Conservation (phyloP, 2,888 invertebrate species). For the Disparrhopalites patrizii region DNA sequence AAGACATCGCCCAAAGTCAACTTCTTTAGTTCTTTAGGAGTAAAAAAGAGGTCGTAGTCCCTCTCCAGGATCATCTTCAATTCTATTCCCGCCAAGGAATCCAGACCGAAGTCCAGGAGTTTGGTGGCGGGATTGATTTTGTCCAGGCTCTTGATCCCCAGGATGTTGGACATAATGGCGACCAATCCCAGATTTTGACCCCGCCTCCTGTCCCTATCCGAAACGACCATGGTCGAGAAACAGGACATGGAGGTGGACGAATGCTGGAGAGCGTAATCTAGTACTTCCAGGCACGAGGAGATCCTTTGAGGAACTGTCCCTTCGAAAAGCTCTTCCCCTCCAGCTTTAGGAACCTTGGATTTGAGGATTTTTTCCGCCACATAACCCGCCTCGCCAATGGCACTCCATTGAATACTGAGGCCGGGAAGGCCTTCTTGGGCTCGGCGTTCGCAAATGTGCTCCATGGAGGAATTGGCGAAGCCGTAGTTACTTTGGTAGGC, state of each 20-base stretch:
- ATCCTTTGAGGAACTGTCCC: slow-evolving; percentile 85
- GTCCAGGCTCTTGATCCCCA: slow-evolving; percentile 1
- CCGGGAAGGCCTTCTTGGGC: not conserved
- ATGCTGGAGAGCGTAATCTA: slow-evolving; percentile 51
- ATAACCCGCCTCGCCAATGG: slow-evolving; percentile 59
- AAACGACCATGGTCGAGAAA: not conserved
- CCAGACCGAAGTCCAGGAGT: slow-evolving; percentile 89
- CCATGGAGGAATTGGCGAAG: slow-evolving; percentile 4
- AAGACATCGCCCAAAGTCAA: slow-evolving; percentile 67
- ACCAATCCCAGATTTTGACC: not conserved
- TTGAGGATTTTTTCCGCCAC: slow-evolving; percentile 55
- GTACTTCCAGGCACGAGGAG: slow-evolving; percentile 69
- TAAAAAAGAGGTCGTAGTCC: slow-evolving; percentile 80
- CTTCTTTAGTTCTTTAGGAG: slow-evolving; percentile 77
- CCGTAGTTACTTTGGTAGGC: slow-evolving; percentile 47
- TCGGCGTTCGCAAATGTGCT: not conserved
- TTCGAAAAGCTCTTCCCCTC: slow-evolving; percentile 55
- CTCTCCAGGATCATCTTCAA: slow-evolving; percentile 88
- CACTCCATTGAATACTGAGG: slow-evolving; percentile 54
- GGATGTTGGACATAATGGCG: not conserved
- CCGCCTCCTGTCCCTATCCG: not conserved
- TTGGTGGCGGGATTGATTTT: slow-evolving; percentile 52
- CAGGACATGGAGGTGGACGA: not conserved
- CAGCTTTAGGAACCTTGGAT: slow-evolving; percentile 52
- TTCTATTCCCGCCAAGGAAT: slow-evolving; percentile 95